phyloP scores from a whole-genome alignment of 2,113 vertebrate genomes.

The Ptychochromis oligacanthus region DNA sequence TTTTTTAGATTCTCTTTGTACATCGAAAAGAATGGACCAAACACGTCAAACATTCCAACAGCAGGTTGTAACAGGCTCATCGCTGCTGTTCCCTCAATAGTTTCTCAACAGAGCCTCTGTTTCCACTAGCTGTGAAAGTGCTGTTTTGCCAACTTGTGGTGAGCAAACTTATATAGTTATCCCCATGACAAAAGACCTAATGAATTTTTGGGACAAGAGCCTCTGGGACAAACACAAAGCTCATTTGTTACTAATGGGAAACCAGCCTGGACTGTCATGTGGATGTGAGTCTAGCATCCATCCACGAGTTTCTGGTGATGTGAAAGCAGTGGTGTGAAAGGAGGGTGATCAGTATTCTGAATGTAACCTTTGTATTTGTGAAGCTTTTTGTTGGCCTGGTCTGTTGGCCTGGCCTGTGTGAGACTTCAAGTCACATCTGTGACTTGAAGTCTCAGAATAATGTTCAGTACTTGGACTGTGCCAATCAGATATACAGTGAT shows the following conservation, averaged over 20 bases:
- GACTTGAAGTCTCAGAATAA: constrained; percentile 24
- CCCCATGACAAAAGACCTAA: constrained; percentile 12
- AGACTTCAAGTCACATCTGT: no score
- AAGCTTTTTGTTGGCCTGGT: constrained; percentile 37
- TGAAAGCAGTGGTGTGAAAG: constrained; percentile 27
- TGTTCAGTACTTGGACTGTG: neutral
- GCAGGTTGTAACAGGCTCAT: neutral
- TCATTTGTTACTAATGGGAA: constrained; percentile 45
- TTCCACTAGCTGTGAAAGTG: neutral
- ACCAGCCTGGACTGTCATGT: constrained; percentile 40
- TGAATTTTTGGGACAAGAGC: constrained; percentile 18
- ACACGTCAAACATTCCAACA: neutral
- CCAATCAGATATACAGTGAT: neutral
- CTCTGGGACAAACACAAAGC: constrained; percentile 15
- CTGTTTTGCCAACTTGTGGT: constrained; percentile 11
- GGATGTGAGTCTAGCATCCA: constrained; percentile 47
- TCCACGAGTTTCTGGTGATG: constrained; percentile 1
- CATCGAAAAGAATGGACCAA: neutral
- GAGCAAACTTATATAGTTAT: constrained; percentile 9
- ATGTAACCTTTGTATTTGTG: constrained; percentile 55
- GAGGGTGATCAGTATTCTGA: constrained; percentile 28
- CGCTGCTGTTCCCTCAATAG: constrained; percentile 26
- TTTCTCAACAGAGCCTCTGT: neutral
- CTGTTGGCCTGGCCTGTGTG: constrained; percentile 49
- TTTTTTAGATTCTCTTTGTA: neutral